phyloP scores from a whole-genome alignment of 2,113 vertebrate genomes.

The Engraulis encrasicolus region DNA sequence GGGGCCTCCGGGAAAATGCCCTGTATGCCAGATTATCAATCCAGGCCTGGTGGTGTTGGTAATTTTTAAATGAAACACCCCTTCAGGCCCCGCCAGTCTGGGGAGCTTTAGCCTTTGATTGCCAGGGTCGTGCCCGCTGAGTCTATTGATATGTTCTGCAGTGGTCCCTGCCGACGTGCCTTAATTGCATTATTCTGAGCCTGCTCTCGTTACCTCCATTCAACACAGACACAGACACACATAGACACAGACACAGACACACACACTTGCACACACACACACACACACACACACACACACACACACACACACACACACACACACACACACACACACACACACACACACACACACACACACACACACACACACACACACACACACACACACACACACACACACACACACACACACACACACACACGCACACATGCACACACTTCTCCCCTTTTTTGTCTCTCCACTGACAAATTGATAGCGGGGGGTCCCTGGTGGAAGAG shows the following conservation, averaged over 20 bases:
- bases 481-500: neutral
- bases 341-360: neutral
- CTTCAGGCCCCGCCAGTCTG: neutral
- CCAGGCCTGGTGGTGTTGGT: too few relatives aligned
- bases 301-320: too few relatives aligned
- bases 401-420: too few relatives aligned
- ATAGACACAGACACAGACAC: too few relatives aligned
- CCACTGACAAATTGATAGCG: too few relatives aligned
- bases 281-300: conserved; percentile 1
- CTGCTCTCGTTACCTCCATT: conserved; percentile 19
- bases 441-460: neutral
- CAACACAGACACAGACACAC: too few relatives aligned
- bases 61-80: conserved; percentile 14
- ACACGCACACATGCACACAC: neutral
- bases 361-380: conserved; percentile 24
- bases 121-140: conserved; percentile 25
- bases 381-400: too few relatives aligned
- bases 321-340: neutral
- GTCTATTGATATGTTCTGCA: conserved; percentile 26
- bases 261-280: conserved; percentile 28
- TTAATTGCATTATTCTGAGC: conserved; percentile 49
- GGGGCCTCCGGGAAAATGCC: too few relatives aligned
- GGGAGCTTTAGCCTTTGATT: conserved; percentile 34
- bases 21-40: too few relatives aligned
- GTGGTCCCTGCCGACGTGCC: conserved; percentile 33